Percentiles rank a stretch among this genome's conserved stretches.
These are phyloP conservation scores for Calameuta pallipes DNA, from an alignment of 2,888 invertebrate species.

Conservation along the genomic window DNA sequence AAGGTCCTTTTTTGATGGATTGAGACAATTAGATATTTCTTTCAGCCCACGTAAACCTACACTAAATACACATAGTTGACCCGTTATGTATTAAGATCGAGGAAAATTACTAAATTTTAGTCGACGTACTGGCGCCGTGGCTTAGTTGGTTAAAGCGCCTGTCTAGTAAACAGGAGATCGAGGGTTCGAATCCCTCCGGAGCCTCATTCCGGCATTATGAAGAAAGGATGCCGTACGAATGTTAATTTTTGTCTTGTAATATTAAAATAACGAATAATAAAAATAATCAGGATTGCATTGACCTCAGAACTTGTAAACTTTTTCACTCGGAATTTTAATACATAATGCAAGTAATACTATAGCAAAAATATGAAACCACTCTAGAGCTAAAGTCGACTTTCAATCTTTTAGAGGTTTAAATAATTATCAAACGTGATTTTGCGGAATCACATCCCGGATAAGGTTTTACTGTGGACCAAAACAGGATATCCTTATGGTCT, in stretches of 20 bases:
- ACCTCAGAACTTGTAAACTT: neutral
- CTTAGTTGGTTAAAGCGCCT: constrained; percentile 85
- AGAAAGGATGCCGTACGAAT: neutral
- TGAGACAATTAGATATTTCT: neutral
- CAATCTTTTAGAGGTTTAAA: neutral
- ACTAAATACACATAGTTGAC: neutral
- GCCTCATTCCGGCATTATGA: constrained; percentile 58
- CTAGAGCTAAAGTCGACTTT: no score
- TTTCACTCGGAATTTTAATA: no score
- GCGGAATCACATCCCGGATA: neutral
- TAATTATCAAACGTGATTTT: neutral
- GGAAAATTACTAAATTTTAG: neutral
- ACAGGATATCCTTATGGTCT: neutral
- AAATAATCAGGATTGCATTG: neutral
- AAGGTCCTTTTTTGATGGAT: neutral
- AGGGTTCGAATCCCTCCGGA: constrained; percentile 76
- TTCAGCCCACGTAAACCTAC: neutral
- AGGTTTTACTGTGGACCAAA: neutral
- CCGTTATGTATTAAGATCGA: neutral
- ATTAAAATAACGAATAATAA: neutral
- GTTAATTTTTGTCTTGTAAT: neutral
- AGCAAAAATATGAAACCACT: no score
- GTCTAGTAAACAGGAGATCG: constrained; percentile 79
- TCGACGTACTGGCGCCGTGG: constrained; percentile 71
- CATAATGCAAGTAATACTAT: no score